Percentiles rank a stretch among this genome's conserved stretches.
Conservation (phyloP, 2,888 invertebrate genomes). For the Cephalotes varians region DNA sequence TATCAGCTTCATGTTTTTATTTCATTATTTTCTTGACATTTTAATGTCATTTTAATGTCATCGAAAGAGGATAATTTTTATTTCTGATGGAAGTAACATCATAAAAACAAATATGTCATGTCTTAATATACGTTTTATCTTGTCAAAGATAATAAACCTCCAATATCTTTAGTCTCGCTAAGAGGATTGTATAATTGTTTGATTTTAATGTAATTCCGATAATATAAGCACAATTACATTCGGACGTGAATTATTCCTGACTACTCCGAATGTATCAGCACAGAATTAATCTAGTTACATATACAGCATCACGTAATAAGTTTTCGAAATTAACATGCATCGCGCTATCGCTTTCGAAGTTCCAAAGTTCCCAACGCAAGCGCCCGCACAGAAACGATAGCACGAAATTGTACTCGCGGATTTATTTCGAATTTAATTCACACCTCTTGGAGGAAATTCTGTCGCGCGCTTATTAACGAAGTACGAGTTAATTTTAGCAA, state of each 20-base stretch:
- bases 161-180: neutral
- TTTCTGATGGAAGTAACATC: neutral
- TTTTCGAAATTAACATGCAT: slow-evolving; percentile 36
- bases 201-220: neutral
- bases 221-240: neutral
- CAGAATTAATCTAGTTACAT: slow-evolving; percentile 26
- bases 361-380: neutral
- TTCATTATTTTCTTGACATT: neutral
- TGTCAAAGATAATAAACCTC: neutral
- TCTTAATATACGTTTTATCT: neutral
- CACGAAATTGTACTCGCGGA: neutral
- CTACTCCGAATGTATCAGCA: neutral
- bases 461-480: neutral
- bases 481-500: slow-evolving; percentile 21
- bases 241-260: neutral
- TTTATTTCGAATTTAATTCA: slow-evolving; percentile 30
- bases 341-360: neutral
- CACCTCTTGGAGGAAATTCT: neutral
- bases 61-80: neutral
- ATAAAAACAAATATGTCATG: slow-evolving; percentile 2
- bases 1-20: neutral
- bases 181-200: neutral
- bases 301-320: neutral
- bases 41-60: neutral
- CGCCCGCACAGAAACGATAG: neutral